Evolutionary conservation across 2,797 vertebrate genomes (phyloP).

Genomic region (Peromyscus melanophrys): DNA sequence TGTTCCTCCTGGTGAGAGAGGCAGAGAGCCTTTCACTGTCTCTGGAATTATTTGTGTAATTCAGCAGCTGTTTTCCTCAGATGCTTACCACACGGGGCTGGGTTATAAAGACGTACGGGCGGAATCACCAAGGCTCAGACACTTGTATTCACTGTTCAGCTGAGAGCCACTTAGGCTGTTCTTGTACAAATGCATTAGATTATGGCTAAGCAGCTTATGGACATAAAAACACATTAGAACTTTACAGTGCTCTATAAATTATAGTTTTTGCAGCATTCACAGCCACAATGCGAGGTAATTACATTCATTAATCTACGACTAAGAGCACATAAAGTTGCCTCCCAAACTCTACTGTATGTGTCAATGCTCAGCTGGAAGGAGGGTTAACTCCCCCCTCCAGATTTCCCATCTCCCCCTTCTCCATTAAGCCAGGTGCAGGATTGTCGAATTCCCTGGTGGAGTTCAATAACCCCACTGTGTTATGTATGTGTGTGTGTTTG

Average conservation of each 20-base stretch:
- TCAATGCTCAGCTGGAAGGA: slow-evolving; percentile 82
- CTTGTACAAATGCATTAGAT: slow-evolving; percentile 90
- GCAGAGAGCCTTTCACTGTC: slow-evolving; percentile 72
- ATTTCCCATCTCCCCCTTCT: background rate
- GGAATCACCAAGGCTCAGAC: slow-evolving; percentile 77
- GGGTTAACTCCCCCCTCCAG: background rate
- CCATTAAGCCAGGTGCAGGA: background rate
- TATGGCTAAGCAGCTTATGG: slow-evolving; percentile 92
- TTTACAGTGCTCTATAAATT: slow-evolving; percentile 91
- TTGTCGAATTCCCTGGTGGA: slow-evolving; percentile 13
- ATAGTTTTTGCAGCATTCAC: slow-evolving; percentile 88
- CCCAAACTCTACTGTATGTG: slow-evolving; percentile 79
- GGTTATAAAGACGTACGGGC: slow-evolving; percentile 83
- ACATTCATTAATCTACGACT: slow-evolving; percentile 92
- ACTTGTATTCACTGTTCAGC: slow-evolving; percentile 80
- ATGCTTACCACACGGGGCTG: slow-evolving; percentile 78
- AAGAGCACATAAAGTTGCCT: slow-evolving; percentile 90
- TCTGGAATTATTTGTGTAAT: slow-evolving; percentile 77
- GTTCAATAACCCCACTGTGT: background rate
- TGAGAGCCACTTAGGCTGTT: slow-evolving; percentile 88
- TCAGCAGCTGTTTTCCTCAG: slow-evolving; percentile 84
- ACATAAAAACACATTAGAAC: slow-evolving; percentile 92
- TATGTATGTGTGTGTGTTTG: background rate
- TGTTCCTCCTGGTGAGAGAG: slow-evolving; percentile 59
- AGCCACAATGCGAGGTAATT: slow-evolving; percentile 90